Percentiles rank a stretch among this genome's conserved stretches.
Evolutionary conservation across 2,113 vertebrate genomes (phyloP).

Genomic region (Morphnarchus princeps): DNA sequence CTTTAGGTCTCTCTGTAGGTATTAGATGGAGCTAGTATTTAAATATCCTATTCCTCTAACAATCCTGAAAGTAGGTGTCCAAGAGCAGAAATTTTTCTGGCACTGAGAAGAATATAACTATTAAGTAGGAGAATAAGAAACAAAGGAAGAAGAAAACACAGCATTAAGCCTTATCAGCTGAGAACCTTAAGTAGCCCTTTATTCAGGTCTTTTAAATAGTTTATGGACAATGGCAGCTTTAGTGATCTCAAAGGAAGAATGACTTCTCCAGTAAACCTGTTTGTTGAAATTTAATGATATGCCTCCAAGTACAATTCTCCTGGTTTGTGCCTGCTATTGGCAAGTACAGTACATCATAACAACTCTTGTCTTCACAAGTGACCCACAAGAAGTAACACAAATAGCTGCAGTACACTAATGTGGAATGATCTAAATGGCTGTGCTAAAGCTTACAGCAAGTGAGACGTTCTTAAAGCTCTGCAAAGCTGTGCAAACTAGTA

Average conservation of each 20-base stretch:
- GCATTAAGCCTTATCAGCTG: neutral
- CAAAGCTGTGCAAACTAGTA: neutral
- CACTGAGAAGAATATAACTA: neutral
- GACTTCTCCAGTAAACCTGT: neutral
- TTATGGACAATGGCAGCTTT: neutral
- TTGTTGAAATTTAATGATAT: neutral
- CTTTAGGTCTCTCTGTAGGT: neutral
- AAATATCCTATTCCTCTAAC: neutral
- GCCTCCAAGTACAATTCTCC: neutral
- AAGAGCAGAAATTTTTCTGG: neutral
- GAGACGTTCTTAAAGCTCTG: neutral
- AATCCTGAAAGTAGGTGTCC: neutral
- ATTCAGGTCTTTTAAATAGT: neutral
- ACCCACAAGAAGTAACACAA: neutral
- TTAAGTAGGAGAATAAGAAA: neutral
- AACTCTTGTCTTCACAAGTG: neutral
- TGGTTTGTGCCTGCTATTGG: conserved; percentile 2
- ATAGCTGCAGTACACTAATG: neutral
- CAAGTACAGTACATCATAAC: neutral
- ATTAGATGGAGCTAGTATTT: neutral
- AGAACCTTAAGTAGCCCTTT: neutral
- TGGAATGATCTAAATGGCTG: neutral
- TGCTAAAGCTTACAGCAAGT: neutral
- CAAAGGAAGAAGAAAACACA: neutral
- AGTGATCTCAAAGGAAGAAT: conserved; percentile 24